A percentile compares a stretch with the other conserved stretches of the same genome.
These are phyloP conservation scores for Melozone crissalis DNA, from an alignment of 2,113 vertebrate genomes.

Conservation along the genomic window DNA sequence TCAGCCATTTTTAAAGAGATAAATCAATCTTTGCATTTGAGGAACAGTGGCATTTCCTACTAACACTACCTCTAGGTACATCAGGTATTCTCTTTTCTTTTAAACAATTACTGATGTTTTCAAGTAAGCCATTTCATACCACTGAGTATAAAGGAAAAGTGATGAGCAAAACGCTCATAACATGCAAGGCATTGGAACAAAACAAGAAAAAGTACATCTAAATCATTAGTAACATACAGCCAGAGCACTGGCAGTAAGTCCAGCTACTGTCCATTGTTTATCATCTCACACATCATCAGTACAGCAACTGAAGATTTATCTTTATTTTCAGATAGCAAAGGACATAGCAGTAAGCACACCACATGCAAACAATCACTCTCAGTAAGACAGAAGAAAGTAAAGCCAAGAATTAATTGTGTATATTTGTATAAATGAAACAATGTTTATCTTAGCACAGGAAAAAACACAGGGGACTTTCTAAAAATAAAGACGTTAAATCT, in stretches of 20 bases:
- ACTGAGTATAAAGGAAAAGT: neutral
- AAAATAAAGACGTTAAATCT: neutral
- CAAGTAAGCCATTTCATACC: neutral
- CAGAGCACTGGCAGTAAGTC: neutral
- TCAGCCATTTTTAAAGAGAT: neutral
- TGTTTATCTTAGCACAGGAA: neutral
- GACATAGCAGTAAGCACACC: neutral
- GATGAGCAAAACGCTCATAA: neutral
- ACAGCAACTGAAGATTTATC: conserved; percentile 3
- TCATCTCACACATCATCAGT: neutral
- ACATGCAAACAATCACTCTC: neutral
- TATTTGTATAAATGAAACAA: conserved; percentile 3
- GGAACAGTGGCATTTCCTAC: neutral
- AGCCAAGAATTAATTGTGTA: neutral
- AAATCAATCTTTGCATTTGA: neutral
- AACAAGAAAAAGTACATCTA: neutral
- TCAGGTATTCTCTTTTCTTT: neutral
- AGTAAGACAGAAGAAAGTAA: neutral
- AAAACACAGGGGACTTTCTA: neutral
- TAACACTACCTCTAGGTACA: neutral
- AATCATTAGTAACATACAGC: neutral
- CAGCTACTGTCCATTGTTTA: neutral
- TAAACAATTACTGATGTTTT: neutral
- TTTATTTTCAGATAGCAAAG: conserved; percentile 8
- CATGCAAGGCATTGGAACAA: neutral